A percentile compares a stretch with the other conserved stretches of the same genome.
phyloP scores from a whole-genome alignment of 2,113 vertebrate genomes.

The Ploceus nigricollis region DNA sequence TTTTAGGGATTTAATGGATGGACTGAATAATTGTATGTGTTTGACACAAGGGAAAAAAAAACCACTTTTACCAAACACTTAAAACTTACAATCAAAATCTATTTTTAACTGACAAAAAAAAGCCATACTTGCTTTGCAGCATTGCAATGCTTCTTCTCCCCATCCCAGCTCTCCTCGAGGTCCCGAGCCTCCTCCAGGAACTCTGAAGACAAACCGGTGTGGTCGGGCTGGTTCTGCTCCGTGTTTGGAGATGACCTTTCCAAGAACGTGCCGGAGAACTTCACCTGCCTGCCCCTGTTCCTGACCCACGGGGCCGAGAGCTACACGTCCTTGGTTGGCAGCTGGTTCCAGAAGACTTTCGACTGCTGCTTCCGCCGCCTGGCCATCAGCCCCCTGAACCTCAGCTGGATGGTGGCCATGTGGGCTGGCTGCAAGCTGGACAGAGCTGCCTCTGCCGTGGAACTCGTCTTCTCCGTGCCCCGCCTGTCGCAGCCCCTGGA shows the following conservation, averaged over 20 bases:
- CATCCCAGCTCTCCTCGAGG: neutral
- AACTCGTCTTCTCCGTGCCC: constrained; percentile 84
- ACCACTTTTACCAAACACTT: neutral
- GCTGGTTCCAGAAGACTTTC: constrained; percentile 88
- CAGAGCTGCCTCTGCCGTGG: constrained; percentile 60
- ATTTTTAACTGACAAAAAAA: fast-evolving
- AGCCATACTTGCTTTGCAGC: neutral
- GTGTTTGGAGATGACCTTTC: constrained; percentile 80
- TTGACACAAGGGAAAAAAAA: neutral
- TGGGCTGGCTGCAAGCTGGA: constrained; percentile 83
- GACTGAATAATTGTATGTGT: neutral
- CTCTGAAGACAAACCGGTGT: constrained; percentile 72
- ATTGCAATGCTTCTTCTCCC: neutral
- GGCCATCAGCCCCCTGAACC: constrained; percentile 78
- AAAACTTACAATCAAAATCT: neutral
- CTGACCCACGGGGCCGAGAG: constrained; percentile 77
- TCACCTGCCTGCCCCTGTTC: constrained; percentile 87
- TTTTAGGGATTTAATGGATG: neutral
- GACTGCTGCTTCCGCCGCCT: constrained; percentile 87
- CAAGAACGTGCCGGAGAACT: constrained; percentile 72
- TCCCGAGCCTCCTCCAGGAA: constrained; percentile 38
- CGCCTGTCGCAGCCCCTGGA: constrained; percentile 73
- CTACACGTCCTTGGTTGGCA: constrained; percentile 77
- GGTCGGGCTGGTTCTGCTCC: constrained; percentile 88
- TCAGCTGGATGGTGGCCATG: constrained; percentile 88